Evolutionary conservation across 2,113 vertebrate species (phyloP), one percentile per base, ranked within the genome.

Genomic region (Tupaia chinensis): DNA sequence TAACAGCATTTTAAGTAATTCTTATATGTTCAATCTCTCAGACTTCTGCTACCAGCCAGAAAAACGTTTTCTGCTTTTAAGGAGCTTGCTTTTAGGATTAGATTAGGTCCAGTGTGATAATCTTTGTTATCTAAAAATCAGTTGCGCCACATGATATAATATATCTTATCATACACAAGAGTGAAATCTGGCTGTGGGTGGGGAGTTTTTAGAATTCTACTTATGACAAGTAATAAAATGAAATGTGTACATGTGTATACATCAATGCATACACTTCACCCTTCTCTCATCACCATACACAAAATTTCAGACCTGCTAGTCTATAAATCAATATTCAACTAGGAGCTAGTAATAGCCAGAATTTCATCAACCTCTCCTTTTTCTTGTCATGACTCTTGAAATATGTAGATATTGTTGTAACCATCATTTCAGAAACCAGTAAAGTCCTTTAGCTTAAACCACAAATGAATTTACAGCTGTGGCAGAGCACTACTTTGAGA

Each of bases 191-290:
- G 25, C n/a, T 27, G 27, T 23, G 22, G 27, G 25, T 16, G 11
- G 9, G 19, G 9, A 9, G 19, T 17, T 80, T 95, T 79, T 94
- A 93, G 76, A 94, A 95, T 92, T 92, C 34, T 90, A 32, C 22
- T 27, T 66, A 86, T 25, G 19, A 72, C 2, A 61, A 70, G 8
- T 72, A 88, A 79, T 79, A 87, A 83, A 84, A 89, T 9, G 53
- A 92, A 72, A 81, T 4, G 60, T 94, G 34, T 85, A 22, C 76
- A 73, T 63, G 6, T 69, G 9, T 90, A 20, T 84, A 4, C 4
- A 63, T 16, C 12, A 2, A 23, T 65, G 72, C 9, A 34, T 1
- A 69, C 4, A 53, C 54, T 87, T 58, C 74, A 61, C 3, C 10
- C 8, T 9, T 34, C 23, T 19, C n/a, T 58, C 11, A 22, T 95